Evolutionary conservation across 2,888 invertebrate genomes (phyloP), one percentile per base, ranked within the genome.

Genomic region (Oasisia sp.): DNA sequence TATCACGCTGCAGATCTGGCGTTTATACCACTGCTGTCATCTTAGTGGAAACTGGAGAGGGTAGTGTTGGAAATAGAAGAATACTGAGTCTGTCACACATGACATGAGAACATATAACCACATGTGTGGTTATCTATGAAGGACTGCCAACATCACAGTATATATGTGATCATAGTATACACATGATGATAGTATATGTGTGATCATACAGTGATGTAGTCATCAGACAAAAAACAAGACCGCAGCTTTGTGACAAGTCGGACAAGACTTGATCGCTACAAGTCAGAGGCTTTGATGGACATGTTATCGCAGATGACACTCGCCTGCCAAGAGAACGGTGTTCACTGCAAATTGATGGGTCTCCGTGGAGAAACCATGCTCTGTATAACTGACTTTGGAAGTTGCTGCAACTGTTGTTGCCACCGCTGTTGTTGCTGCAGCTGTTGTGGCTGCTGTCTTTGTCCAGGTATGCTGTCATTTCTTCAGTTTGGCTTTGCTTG

Each of bases 291-390:
- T 27, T 74, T 74, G 19, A 74, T 74, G 74, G 74, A 74, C 27
- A 74, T 7, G 7, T 74, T 74, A n/a, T 74, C 27, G 27, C 74
- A 74, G 74, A 19, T 27, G 27, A 74, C 74, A 74, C n/a, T 74
- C 7, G 74, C 74, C 74, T 74, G 74, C 27, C 74, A n/a, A 74
- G 74, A 74, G 74, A 7, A 27, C n/a, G 74, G 27, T 74, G 74
- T 74, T 74, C 90, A 90, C 32, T 90, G 90, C 38, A 90, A 8
- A 44, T 32, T 90, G 44, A 90, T 90, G 14, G n/a, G 32, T 38
- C 44, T 32, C 38, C 0, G 14, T 1, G 74, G 74, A 74, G 27
- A 74, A 74, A 74, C 74, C 7, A 74, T 74, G 74, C 27, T 74
- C 74, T 74, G 14, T 8, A 38, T 14, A 32, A 32, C 32, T 32